Conservation (phyloP, 2,888 invertebrate genomes). For the Brenthis ino region DNA sequence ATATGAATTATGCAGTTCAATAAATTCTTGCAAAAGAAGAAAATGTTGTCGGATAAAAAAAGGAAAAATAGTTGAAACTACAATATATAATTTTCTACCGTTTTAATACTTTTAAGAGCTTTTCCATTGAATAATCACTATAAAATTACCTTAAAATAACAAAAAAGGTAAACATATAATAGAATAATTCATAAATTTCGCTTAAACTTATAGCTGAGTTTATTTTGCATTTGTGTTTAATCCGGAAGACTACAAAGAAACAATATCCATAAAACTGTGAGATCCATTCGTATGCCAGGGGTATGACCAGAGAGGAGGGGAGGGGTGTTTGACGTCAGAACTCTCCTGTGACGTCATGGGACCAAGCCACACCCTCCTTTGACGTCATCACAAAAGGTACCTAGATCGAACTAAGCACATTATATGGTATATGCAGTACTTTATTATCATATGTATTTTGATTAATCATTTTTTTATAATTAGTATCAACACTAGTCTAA, state of each 20-base stretch:
- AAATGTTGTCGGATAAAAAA: not conserved
- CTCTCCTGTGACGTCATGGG: slow-evolving; percentile 76
- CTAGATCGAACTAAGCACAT: slow-evolving; percentile 37
- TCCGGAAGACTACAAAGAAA: slow-evolving; percentile 49
- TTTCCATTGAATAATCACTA: too few relatives aligned
- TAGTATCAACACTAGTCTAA: too few relatives aligned
- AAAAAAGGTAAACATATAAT: too few relatives aligned
- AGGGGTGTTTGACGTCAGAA: slow-evolving; percentile 75
- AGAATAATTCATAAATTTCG: too few relatives aligned
- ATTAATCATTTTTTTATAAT: too few relatives aligned
- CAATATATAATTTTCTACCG: not conserved
- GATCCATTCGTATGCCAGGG: slow-evolving; percentile 59
- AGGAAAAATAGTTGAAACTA: not conserved
- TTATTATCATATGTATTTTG: too few relatives aligned
- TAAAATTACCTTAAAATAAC: too few relatives aligned
- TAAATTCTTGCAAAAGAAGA: not conserved
- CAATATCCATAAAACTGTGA: slow-evolving; percentile 67
- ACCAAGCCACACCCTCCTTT: slow-evolving; percentile 76
- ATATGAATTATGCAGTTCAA: not conserved
- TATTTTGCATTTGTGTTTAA: slow-evolving; percentile 13
- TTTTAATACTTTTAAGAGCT: too few relatives aligned
- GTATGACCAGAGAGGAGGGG: slow-evolving; percentile 47
- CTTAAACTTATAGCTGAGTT: not conserved
- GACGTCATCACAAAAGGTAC: slow-evolving; percentile 65
- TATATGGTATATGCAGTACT: too few relatives aligned